Evolutionary conservation across 2,113 vertebrate species (phyloP).

Genomic region (Laterallus jamaicensis): DNA sequence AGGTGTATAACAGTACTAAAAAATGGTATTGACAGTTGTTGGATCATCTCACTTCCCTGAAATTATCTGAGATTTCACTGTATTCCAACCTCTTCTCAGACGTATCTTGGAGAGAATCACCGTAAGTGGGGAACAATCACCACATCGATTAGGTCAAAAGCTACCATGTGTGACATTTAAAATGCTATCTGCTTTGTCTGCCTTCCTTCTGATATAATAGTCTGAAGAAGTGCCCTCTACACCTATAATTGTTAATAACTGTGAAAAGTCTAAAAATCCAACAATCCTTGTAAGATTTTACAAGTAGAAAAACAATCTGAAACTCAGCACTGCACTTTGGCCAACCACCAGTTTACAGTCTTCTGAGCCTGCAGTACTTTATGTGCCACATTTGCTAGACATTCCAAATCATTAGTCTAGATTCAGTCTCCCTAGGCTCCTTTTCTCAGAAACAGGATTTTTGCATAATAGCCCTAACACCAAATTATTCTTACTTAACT

Average conservation of each 20-base stretch:
- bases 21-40: background rate
- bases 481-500: background rate
- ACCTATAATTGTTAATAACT: background rate
- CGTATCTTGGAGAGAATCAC: background rate
- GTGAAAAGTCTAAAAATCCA: background rate
- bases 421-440: background rate
- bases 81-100: background rate
- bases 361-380: background rate
- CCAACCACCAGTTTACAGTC: background rate
- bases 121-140: accelerated
- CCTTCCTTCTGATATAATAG: background rate
- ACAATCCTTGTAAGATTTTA: background rate
- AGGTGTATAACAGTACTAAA: background rate
- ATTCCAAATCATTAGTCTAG: background rate
- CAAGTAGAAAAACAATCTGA: background rate
- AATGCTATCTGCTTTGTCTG: background rate
- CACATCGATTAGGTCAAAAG: background rate
- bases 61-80: background rate
- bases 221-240: background rate
- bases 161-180: background rate
- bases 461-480: background rate
- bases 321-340: background rate
- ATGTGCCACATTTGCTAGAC: background rate
- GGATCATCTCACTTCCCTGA: background rate
- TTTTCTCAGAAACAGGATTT: background rate